phyloP scores from a whole-genome alignment of 2,888 invertebrate species.

The Alloscopus bannaensis region DNA sequence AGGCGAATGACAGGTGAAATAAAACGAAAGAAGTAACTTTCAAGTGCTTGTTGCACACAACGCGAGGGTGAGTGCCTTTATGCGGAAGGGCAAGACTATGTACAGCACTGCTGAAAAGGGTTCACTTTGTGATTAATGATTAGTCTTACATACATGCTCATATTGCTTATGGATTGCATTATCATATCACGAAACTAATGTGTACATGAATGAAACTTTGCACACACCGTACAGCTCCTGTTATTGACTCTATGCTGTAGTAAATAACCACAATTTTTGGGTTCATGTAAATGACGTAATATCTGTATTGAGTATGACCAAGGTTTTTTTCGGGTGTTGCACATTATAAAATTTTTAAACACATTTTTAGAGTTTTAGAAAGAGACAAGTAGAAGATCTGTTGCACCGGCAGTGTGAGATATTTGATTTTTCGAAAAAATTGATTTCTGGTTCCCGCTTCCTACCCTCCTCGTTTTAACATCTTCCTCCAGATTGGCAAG shows the following conservation, averaged over 20 bases:
- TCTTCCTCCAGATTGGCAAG: constrained; percentile 38
- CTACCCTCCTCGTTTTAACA: constrained; percentile 35
- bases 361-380: no score
- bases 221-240: no score
- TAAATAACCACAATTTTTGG: no score
- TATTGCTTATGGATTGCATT: no score
- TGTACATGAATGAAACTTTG: no score
- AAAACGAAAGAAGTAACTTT: not conserved
- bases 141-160: no score
- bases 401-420: constrained; percentile 29
- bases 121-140: no score
- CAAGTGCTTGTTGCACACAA: not conserved
- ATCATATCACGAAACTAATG: no score
- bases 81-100: not conserved
- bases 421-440: constrained; percentile 38
- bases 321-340: constrained; percentile 12
- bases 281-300: no score
- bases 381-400: no score
- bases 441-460: constrained; percentile 50
- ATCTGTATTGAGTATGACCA: constrained; percentile 19
- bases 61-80: not conserved
- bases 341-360: no score
- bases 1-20: not conserved
- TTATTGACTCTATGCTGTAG: no score
- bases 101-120: not conserved